A percentile compares a stretch with the other conserved stretches of the same genome.
phyloP scores from a whole-genome alignment of 1,140 invertebrate genomes.

The Aricia agestis region DNA sequence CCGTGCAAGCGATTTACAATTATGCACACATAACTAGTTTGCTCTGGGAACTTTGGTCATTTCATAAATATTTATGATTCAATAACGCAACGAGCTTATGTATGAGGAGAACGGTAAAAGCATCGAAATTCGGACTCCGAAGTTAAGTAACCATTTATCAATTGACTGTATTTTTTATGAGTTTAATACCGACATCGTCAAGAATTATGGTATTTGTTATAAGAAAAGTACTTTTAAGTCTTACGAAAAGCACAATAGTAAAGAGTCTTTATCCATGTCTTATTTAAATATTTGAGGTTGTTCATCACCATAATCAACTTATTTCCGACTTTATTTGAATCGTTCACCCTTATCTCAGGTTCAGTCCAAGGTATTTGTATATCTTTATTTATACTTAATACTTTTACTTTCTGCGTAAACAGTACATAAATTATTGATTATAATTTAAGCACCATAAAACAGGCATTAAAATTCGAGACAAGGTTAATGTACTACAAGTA shows the following conservation, averaged over 20 bases:
- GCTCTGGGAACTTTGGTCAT: slow-evolving; percentile 12
- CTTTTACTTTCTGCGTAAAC: neutral
- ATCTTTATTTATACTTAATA: too few relatives aligned
- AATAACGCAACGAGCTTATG: neutral
- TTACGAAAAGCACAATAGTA: too few relatives aligned
- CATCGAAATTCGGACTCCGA: neutral
- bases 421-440: neutral
- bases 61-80: slow-evolving; percentile 10
- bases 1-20: slow-evolving; percentile 7
- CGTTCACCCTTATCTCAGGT: too few relatives aligned
- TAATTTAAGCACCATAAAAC: neutral
- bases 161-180: neutral
- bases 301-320: too few relatives aligned
- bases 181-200: neutral
- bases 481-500: neutral
- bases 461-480: neutral
- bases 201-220: neutral
- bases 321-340: too few relatives aligned
- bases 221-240: neutral
- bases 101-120: neutral
- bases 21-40: slow-evolving; percentile 14
- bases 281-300: too few relatives aligned
- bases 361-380: too few relatives aligned
- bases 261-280: too few relatives aligned
- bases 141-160: neutral